These are phyloP conservation scores for Mus spicilegus DNA, from an alignment of 2,113 vertebrate species.

Conservation along the genomic window DNA sequence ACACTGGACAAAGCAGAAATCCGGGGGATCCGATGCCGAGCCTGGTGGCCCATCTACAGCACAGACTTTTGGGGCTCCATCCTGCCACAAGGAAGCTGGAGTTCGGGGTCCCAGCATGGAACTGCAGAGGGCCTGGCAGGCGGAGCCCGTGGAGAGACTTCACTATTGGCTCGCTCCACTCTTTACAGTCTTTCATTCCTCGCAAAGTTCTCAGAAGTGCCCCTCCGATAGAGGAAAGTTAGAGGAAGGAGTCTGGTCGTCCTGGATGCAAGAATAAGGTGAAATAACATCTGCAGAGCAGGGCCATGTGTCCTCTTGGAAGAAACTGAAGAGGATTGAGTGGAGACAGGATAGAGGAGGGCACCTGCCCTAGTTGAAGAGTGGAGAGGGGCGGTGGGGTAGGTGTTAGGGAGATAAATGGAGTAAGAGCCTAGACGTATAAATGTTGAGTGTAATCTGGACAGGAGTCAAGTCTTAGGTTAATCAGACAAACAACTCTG, in stretches of 20 bases:
- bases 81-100: background rate
- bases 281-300: background rate
- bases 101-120: background rate
- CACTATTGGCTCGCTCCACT: background rate
- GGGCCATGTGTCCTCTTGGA: background rate
- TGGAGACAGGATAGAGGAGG: background rate
- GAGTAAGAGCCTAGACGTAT: background rate
- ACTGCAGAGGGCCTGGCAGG: background rate
- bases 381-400: too few species aligned
- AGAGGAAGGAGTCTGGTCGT: background rate
- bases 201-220: constrained; percentile 48
- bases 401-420: too few species aligned
- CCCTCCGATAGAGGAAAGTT: constrained; percentile 25
- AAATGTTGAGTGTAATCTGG: background rate
- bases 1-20: background rate
- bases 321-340: background rate
- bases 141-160: background rate
- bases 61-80: background rate
- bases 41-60: background rate
- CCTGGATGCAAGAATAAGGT: background rate
- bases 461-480: background rate
- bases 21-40: background rate
- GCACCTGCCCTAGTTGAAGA: background rate
- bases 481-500: background rate
- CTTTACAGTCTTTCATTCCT: background rate